Base-by-base conservation (phyloP, 2,888 invertebrate genomes). In the Agrenia bidenticulata region DNA sequence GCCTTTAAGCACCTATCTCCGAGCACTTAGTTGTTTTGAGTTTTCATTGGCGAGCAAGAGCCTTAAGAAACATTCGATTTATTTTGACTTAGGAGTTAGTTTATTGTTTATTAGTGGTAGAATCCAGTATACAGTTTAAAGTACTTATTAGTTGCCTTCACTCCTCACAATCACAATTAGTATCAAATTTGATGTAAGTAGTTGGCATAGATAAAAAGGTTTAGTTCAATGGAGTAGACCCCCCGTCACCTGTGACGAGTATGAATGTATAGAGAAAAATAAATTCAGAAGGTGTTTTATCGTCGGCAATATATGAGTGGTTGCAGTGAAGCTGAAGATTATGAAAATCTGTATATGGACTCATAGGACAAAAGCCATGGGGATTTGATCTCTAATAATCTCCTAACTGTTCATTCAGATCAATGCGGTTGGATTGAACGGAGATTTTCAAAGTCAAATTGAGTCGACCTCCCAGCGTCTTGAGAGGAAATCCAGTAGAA, bases 381-480 rank as follows among this genome's bases (percentile, higher is more conserved):
- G 55, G 56, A 39, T 45, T 23, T 58, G 57, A 57, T 57, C 57
- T 41, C 23, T 21, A 55, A 58, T 45, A 58, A 58, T 45, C 24
- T 58, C 45, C 15, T 26, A 45, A 26, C 21, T 49, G 24, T 58
- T 42, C 58, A 58, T 45, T 58, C 26, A 45, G 49, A 58, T 58
- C 58, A 58, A 58, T 58, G 58, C 49, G 58, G 58, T 58, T 58
- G 58, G 26, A 21, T 58, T 23, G 19, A 42, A 42, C 58, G 9
- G 57, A n/a, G n/a, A 41, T 32, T 37, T 57, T 57, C 32, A 13
- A 39, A 58, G 58, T 58, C 58, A 58, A 58, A 58, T 58, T 45
- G 45, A 58, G 9, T 58, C 58, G 58, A 58, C 58, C 58, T 58
- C 58, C 58, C 58, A 58, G 58, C 49, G 58, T 58, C 58, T 58